phyloP scores from a whole-genome alignment of 2,888 invertebrate genomes.

The Isoperla grammatica region DNA sequence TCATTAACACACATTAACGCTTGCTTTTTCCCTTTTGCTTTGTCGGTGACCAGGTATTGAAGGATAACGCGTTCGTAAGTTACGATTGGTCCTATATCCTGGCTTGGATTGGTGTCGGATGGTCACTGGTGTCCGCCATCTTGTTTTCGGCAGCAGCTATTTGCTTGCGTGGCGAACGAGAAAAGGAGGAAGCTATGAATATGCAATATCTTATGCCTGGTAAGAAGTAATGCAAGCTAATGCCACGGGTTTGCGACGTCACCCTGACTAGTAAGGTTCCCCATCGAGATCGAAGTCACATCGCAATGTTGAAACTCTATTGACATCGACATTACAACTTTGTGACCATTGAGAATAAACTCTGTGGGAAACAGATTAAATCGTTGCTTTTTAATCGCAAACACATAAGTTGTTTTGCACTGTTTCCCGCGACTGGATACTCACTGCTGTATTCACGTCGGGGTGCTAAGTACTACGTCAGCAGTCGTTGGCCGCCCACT shows the following conservation, averaged over 20 bases:
- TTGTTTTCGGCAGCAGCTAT: conserved; percentile 91
- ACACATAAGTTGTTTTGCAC: too few species aligned
- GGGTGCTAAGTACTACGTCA: too few species aligned
- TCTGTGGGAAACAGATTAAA: too few species aligned
- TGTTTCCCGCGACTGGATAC: too few species aligned
- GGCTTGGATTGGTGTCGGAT: conserved; percentile 94
- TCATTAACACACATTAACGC: conserved; percentile 14
- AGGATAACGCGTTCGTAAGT: conserved; percentile 75
- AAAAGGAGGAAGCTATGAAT: conserved; percentile 92
- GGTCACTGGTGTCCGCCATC: conserved; percentile 85
- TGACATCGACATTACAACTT: too few species aligned
- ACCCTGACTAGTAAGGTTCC: background rate
- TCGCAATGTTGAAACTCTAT: too few species aligned
- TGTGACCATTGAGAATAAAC: too few species aligned
- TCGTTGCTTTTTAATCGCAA: too few species aligned
- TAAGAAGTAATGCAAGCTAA: conserved; percentile 44
- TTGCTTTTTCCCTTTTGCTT: conserved; percentile 21
- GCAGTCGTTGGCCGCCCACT: too few species aligned
- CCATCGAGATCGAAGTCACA: too few species aligned
- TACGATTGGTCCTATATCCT: conserved; percentile 98
- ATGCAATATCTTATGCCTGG: conserved; percentile 98
- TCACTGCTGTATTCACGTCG: too few species aligned
- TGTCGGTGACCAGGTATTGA: conserved; percentile 61
- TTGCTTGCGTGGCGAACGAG: conserved; percentile 89
- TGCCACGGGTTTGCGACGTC: background rate